Conservation (phyloP, 2,113 vertebrate genomes). For the Eulemur macaco region DNA sequence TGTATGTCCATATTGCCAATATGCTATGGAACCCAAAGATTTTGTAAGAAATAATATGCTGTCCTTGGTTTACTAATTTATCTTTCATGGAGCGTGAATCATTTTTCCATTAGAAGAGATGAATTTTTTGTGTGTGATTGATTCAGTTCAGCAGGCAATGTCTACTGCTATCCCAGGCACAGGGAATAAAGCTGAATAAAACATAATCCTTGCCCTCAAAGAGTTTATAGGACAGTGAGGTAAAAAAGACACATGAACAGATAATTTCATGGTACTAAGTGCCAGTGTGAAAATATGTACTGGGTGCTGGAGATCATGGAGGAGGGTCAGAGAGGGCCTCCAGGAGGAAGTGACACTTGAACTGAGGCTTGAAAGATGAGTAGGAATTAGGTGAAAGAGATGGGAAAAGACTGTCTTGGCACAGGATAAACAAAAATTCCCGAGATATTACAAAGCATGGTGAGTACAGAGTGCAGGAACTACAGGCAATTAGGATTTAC, state of each 20-base stretch:
- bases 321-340: background rate
- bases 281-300: background rate
- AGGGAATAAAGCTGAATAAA: slow-evolving; percentile 9
- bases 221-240: background rate
- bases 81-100: background rate
- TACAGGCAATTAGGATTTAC: background rate
- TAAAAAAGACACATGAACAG: background rate
- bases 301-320: background rate
- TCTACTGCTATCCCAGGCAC: background rate
- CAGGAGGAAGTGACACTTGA: background rate
- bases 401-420: background rate
- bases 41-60: slow-evolving; percentile 25
- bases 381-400: background rate
- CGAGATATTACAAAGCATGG: background rate
- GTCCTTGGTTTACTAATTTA: slow-evolving; percentile 24
- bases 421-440: background rate
- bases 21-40: background rate
- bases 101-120: slow-evolving; percentile 36
- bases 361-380: background rate
- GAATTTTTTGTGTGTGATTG: background rate
- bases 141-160: background rate
- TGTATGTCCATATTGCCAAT: background rate
- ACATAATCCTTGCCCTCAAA: background rate
- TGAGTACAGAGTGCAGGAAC: background rate
- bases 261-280: background rate